Base-by-base conservation (phyloP, 2,888 invertebrate genomes). In the Cotesia congregata region DNA sequence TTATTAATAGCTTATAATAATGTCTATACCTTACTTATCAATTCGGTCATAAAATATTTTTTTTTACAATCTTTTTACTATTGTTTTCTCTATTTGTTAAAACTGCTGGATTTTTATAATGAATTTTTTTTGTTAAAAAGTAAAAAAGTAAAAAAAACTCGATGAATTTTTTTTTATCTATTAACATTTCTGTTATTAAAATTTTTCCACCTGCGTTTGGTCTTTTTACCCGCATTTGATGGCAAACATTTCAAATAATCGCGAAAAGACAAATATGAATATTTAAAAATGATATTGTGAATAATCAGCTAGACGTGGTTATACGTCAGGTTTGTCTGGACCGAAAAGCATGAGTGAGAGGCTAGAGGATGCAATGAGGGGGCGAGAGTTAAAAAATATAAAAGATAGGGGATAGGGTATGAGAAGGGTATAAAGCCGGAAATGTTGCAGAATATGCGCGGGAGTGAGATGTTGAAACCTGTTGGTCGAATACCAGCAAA, bases 391-490 rank as follows among this genome's bases (percentile, higher is more conserved):
- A 59, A 59, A 38, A 12, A 41, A 68, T 6, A 9, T 38, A 71
- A n/a, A 7, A 60, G 60, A 4, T n/a, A 39, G 5, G 62, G 61
- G 15, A 70, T 5, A 41, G 50, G 69, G 60, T n/a, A n/a, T 65
- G 30, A 17, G 60, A 67, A 41, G 9, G 6, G 67, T 67, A 39
- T 17, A 61, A 73, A 20, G 20, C 50, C 50, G 50, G 74, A 78
- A 78, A 61, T 76, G 67, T 64, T 60, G 5, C 71, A 77, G 67
- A 38, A 65, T 65, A 65, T 68, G 50, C 41, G 61, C 67, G 72
- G 15, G 72, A 76, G 50, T 30, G 76, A 76, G 72, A 77, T 67
- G 59, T 74, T 77, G 61, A 79, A 80, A 83, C 82, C 82, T 82
- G 81, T 81, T 81, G 80, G 76, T 78, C 80, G 60, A 78, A 79